Base-by-base conservation (phyloP, 2,113 vertebrate species). In the Triplophysa dalaica region DNA sequence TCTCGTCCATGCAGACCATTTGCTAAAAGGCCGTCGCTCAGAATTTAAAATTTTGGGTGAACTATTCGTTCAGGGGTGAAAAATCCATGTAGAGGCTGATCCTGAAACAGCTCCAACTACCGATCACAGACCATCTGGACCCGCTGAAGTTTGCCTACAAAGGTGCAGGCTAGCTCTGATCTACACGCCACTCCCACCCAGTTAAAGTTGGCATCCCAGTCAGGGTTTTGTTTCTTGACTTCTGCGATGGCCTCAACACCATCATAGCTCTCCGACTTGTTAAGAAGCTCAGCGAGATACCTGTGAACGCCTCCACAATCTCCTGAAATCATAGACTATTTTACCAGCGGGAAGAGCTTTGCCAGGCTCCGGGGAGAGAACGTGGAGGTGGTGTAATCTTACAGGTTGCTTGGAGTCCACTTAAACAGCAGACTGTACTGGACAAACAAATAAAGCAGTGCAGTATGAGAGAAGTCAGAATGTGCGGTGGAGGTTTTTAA, bases 321-420 rank as follows among this genome's bases (percentile, higher is more conserved):
- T 75, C 58, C 56, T 29, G 33, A 75, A 75, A 75, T 75, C 72
- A 62, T 75, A 75, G 72, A 75, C 72, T 63, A 75, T 75, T 75
- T 75, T 62, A 75, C 58, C 72, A 75, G 72, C 72, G 48, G 72
- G 72, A 14, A 62, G 58, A 63, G 24, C 24, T n/a, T 76, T 54
- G 61, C 17, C 17, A 54, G 45, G 61, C 61, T 52, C 61, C 62
- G 52, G 74, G 60, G 74, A 50, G 62, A 76, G 16, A 65, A 11
- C n/a, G 24, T 76, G 74, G 61, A 76, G 61, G 74, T 76, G 62
- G 45, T 76, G 61, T 50, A 54, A 45, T 65, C 17, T 48, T 48
- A 75, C 72, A 75, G 74, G 60, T 65, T 76, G 45, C 62, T 76
- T 65, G 60, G 74, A 65, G 60, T 75, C 60, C 60, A 63, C 41